A percentile compares a stretch with the other conserved stretches of the same genome.
Conservation (phyloP, 2,888 invertebrate species). For the Alentia gelatinosa region DNA sequence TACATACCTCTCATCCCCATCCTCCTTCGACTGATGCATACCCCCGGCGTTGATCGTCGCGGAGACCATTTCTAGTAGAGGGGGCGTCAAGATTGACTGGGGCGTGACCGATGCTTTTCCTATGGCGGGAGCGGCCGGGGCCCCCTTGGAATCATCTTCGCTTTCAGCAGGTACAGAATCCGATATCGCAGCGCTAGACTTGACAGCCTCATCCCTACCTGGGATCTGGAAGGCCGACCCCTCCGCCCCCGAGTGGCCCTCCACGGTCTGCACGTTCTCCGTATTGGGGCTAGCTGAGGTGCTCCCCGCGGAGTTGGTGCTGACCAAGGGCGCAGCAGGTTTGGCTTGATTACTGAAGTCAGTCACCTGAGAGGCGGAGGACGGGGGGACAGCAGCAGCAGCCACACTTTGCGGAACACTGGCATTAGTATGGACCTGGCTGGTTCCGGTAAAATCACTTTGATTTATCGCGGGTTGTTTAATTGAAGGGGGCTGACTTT, state of each 20-base stretch:
- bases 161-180: slow-evolving; percentile 1
- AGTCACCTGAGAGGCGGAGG: neutral
- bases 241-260: neutral
- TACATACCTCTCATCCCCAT: slow-evolving; percentile 62
- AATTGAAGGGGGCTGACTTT: neutral
- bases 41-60: slow-evolving; percentile 59
- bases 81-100: slow-evolving; percentile 56
- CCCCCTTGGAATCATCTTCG: neutral
- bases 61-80: slow-evolving; percentile 63
- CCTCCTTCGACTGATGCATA: slow-evolving; percentile 55
- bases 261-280: slow-evolving; percentile 34
- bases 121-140: neutral
- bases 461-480: neutral
- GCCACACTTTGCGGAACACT: slow-evolving; percentile 42
- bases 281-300: slow-evolving; percentile 28
- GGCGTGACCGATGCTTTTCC: neutral
- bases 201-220: neutral
- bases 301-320: neutral
- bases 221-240: neutral
- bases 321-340: neutral
- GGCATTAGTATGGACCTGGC: neutral
- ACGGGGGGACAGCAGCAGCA: neutral
- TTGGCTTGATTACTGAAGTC: neutral
- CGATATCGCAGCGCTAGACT: neutral
- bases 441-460: slow-evolving; percentile 1